These are phyloP conservation scores for Edolisoma coerulescens DNA, from an alignment of 2,113 vertebrate species.

Conservation along the genomic window DNA sequence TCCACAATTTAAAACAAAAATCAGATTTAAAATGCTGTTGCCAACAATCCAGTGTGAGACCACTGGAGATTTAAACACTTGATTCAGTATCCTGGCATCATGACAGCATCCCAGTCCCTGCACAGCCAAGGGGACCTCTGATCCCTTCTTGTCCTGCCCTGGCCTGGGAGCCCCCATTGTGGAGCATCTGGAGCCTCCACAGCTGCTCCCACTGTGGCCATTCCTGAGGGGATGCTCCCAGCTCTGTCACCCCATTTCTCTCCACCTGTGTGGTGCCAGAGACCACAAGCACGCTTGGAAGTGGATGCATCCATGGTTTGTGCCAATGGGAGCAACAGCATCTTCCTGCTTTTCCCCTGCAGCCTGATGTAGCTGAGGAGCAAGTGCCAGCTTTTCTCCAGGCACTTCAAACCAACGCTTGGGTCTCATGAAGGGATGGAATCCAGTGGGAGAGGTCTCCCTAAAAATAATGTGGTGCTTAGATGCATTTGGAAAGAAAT, in stretches of 20 bases:
- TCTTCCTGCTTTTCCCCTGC: not conserved
- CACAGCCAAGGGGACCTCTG: not conserved
- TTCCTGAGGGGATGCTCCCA: not conserved
- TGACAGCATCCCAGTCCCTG: not conserved
- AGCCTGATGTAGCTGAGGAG: not conserved
- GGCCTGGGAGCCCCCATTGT: not conserved
- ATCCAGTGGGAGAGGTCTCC: not conserved
- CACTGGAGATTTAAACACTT: not conserved
- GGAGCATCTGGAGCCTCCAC: not conserved
- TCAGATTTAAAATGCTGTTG: conserved; percentile 44
- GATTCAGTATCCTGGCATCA: not conserved
- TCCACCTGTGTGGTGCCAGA: not conserved
- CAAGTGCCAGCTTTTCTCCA: not conserved
- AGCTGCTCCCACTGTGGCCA: fast-evolving
- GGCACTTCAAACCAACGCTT: not conserved
- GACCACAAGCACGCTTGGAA: fast-evolving
- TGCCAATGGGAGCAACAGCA: not conserved
- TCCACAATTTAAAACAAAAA: conserved; percentile 49
- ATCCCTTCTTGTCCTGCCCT: not conserved
- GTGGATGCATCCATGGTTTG: not conserved
- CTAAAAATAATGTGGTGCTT: not conserved
- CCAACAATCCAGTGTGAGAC: not conserved
- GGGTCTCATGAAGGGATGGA: not conserved
- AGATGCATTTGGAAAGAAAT: not conserved
- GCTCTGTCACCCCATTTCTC: not conserved